Evolutionary conservation across 2,888 invertebrate genomes (phyloP), one percentile per base, ranked within the genome.

Genomic region (Clanis bilineata): DNA sequence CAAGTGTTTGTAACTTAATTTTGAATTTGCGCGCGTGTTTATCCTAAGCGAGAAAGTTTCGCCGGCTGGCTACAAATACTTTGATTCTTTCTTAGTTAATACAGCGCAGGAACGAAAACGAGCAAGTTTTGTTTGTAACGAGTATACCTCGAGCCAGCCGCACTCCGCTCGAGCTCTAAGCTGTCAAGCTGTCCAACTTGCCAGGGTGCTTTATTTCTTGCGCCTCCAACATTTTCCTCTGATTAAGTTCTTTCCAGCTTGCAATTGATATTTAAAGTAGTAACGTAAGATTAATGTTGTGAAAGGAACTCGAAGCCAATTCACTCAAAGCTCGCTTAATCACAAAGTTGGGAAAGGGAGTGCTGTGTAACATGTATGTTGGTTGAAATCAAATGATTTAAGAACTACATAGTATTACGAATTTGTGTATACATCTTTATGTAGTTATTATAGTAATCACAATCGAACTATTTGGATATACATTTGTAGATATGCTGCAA

Each of bases 1-100:
- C 70, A 79, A 80, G 74, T 72, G 68, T 41, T 41, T 72, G 67
- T 75, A 77, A 82, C 75, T 80, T 79, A 77, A 81, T 82, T 79
- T 79, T 72, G 66, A 79, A 81, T 74, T 79, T 76, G 69, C 66
- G 71, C 70, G 70, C 69, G 71, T 70, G 72, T 76, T 71, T 71
- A 70, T 28, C 71, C 70, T 79, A 77, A 78, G 76, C 73, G 72
- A 73, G 66, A 71, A 77, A 74, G 71, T 77, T 80, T 70, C 38
- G 61, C 57, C 64, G 61, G 57, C 63, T 67, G 69, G 64, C 68
- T 66, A 65, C 64, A 60, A 61, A 60, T 66, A 68, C 67, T 70
- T 71, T 73, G 69, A 72, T 75, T 70, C 58, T 58, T 62, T 65
- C 64, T 68, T 65, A 61, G 62, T 61, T 65, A 64, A 65, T 69